Evolutionary conservation across 2,797 vertebrate genomes (phyloP), one percentile per base, ranked within the genome.

Genomic region (Chaunax sp.): DNA sequence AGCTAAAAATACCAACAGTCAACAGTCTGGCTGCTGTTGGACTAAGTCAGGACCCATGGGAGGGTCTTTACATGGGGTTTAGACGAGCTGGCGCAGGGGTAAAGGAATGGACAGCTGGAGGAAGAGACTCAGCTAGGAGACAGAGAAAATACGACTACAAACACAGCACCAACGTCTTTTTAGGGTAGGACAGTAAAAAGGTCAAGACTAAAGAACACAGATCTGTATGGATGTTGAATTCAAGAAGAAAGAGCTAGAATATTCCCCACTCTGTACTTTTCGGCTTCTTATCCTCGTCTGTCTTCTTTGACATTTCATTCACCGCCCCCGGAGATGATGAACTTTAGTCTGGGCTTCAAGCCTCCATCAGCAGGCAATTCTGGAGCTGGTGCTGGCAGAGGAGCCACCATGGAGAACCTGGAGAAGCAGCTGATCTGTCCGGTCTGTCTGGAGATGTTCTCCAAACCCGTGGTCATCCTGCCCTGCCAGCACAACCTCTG

Each of bases 401-500:
- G 72, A 20, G 65, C 46, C 80, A 90, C 90, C 68, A 94, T 95
- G 94, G 94, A 95, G 83, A 94, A 85, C 82, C 92, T 96, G 84
- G 95, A 96, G 88, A 96, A 96, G 86, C 93, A 95, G 80, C 93
- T 95, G 19, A 82, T 92, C 68, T 92, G 91, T 49, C 90, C 90
- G 4, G 89, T 93, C 46, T 94, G 91, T 75, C 77, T 92, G 88
- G 92, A 95, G 85, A 90, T 94, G 82, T 95, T 95, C 86, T 92
- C 91, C 81, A 95, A 95, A 22, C 95, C 95, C 0, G 94, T 95
- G 64, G 92, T 95, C 71, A 95, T 95, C 78, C 89, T 95, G 77
- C 95, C 94, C 52, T 95, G 95, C 74, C 95, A 95, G 70, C 95
- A 95, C 84, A 95, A 95, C 85, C 92, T 95, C 35, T 95, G 94